A percentile compares a stretch with the other conserved stretches of the same genome.
Evolutionary conservation across 2,888 invertebrate genomes (phyloP).

Genomic region (Xanthorhoe spadicearia): DNA sequence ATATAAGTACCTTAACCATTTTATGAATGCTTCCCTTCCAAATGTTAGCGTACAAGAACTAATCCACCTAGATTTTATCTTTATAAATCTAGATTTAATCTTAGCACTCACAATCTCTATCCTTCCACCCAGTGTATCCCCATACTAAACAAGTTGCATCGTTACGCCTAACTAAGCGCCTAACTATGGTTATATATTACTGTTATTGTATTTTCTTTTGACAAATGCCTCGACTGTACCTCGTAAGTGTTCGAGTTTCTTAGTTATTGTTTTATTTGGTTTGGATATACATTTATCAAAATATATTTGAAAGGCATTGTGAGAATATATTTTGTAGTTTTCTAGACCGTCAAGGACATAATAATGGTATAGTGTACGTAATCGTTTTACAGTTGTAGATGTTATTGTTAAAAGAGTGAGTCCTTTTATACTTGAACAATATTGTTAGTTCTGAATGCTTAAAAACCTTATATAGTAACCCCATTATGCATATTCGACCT

Average conservation of each 20-base stretch:
- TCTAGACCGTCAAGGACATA: background rate
- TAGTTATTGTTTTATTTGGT: slow-evolving; percentile 30
- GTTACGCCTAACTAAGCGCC: slow-evolving; percentile 75
- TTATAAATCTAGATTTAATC: background rate
- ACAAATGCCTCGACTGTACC: slow-evolving; percentile 62
- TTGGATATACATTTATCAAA: slow-evolving; percentile 16
- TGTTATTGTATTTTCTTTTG: slow-evolving; percentile 79
- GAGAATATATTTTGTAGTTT: background rate
- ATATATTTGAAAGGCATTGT: background rate
- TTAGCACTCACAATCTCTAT: background rate
- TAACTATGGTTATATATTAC: slow-evolving; percentile 81
- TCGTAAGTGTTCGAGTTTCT: slow-evolving; percentile 28
- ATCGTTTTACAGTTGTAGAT: no score
- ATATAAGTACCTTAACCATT: no score
- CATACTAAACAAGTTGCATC: slow-evolving; percentile 51
- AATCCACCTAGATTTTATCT: background rate
- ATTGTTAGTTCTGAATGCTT: no score
- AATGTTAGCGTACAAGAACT: background rate
- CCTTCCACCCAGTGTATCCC: slow-evolving; percentile 48
- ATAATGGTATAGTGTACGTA: no score
- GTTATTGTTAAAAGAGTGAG: no score
- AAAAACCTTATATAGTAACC: no score
- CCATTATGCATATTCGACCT: no score
- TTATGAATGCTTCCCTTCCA: no score
- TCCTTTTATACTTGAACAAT: no score